A percentile compares a stretch with the other conserved stretches of the same genome.
Conservation (phyloP, 2,888 invertebrate genomes). For the Diabrotica balteata region DNA sequence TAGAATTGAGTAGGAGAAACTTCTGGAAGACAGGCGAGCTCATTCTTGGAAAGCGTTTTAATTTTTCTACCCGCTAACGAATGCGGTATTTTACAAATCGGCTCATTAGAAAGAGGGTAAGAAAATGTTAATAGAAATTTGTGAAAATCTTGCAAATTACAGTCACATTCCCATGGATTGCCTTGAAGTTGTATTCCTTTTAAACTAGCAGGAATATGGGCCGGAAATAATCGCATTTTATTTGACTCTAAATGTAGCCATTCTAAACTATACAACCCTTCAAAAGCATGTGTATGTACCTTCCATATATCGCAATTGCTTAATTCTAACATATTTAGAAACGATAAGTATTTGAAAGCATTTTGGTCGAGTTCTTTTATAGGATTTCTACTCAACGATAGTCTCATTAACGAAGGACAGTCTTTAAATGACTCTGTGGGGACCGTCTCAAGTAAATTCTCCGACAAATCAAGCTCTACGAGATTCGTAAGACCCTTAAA, state of each 20-base stretch:
- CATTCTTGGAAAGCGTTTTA: slow-evolving; percentile 70
- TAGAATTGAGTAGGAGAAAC: slow-evolving; percentile 76
- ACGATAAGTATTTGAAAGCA: slow-evolving; percentile 77
- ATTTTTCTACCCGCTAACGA: slow-evolving; percentile 68
- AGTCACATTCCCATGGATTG: slow-evolving; percentile 91
- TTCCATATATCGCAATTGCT: slow-evolving; percentile 80
- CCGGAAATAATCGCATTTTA: slow-evolving; percentile 75
- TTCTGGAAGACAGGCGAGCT: slow-evolving; percentile 82
- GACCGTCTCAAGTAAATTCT: slow-evolving; percentile 78
- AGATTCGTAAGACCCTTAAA: slow-evolving; percentile 86
- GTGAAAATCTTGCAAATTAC: slow-evolving; percentile 78
- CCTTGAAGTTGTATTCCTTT: slow-evolving; percentile 83
- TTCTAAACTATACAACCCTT: slow-evolving; percentile 80
- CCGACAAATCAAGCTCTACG: slow-evolving; percentile 86
- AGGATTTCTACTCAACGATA: slow-evolving; percentile 82
- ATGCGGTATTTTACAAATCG: slow-evolving; percentile 76
- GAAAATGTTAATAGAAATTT: slow-evolving; percentile 79
- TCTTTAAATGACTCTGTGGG: slow-evolving; percentile 82
- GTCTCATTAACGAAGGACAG: slow-evolving; percentile 82
- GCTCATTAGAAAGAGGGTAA: slow-evolving; percentile 80
- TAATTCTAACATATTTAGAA: slow-evolving; percentile 81
- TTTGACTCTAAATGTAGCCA: slow-evolving; percentile 87
- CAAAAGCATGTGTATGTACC: slow-evolving; percentile 82
- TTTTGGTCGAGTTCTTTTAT: slow-evolving; percentile 75
- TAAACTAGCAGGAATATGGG: slow-evolving; percentile 74